These are phyloP conservation scores for Sylvia atricapilla DNA, from an alignment of 2,113 vertebrate species.

Conservation along the genomic window DNA sequence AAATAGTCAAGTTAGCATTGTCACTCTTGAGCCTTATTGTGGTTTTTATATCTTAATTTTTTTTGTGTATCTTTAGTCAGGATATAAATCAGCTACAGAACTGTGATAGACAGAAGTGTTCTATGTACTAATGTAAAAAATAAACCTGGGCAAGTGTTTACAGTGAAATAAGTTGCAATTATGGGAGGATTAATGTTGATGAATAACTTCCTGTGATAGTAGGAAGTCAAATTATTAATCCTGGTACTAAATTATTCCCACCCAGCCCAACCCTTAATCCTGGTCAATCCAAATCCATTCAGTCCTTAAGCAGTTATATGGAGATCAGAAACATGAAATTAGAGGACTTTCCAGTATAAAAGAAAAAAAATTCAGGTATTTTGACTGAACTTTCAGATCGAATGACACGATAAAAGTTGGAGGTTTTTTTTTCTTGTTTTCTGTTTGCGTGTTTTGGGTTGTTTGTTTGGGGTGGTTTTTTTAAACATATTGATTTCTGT, in stretches of 20 bases:
- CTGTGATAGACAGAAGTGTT: background rate
- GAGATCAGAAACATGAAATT: background rate
- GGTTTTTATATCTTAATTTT: background rate
- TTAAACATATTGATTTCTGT: background rate
- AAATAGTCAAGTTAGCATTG: background rate
- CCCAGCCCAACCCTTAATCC: background rate
- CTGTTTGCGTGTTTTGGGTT: background rate
- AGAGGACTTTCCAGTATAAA: background rate
- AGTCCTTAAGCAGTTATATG: background rate
- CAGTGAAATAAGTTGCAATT: background rate
- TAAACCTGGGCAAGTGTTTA: background rate
- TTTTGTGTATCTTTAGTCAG: background rate
- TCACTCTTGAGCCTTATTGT: background rate
- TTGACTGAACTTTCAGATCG: background rate
- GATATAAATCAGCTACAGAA: background rate
- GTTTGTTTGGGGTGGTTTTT: background rate
- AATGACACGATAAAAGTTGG: background rate
- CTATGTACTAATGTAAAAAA: background rate
- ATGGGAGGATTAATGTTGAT: background rate
- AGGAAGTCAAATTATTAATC: background rate
- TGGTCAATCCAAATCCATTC: background rate
- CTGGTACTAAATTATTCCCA: background rate
- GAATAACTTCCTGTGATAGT: background rate
- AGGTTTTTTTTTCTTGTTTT: fast-evolving
- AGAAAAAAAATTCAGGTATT: background rate